Evolutionary conservation across 2,888 invertebrate genomes (phyloP).

Genomic region (Ormyrus rosae): DNA sequence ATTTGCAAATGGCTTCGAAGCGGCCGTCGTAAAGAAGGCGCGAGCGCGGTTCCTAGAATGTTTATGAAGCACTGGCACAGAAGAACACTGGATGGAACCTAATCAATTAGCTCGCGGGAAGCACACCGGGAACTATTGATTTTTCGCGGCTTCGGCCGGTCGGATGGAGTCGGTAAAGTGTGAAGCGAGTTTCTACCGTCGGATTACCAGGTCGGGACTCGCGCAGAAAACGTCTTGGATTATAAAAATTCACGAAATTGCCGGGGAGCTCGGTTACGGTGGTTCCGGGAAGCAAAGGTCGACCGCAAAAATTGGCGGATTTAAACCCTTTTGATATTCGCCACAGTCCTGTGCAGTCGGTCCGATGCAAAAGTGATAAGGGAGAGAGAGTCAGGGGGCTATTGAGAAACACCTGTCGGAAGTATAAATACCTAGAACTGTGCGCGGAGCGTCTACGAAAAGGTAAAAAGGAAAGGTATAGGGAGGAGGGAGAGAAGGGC

Average conservation of each 20-base stretch:
- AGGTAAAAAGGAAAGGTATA: slow-evolving; percentile 4
- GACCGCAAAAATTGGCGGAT: background rate
- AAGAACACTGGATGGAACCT: background rate
- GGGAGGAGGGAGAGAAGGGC: background rate
- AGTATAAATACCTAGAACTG: slow-evolving; percentile 55
- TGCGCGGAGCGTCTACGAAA: slow-evolving; percentile 11
- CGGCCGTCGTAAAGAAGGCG: too few relatives aligned
- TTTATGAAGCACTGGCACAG: background rate
- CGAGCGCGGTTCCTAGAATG: background rate
- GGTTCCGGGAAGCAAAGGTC: background rate
- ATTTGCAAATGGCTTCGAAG: slow-evolving; percentile 3
- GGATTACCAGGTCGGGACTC: slow-evolving; percentile 18
- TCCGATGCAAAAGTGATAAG: slow-evolving; percentile 49
- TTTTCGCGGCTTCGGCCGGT: slow-evolving; percentile 4
- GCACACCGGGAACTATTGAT: slow-evolving; percentile 25
- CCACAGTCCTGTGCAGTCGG: background rate
- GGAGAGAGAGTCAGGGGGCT: background rate
- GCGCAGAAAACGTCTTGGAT: too few relatives aligned
- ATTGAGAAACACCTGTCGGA: slow-evolving; percentile 57
- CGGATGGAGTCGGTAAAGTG: slow-evolving; percentile 11
- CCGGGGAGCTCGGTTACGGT: background rate
- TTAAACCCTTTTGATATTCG: slow-evolving; percentile 20
- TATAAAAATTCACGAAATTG: too few relatives aligned
- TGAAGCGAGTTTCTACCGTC: background rate
- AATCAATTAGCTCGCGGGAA: slow-evolving; percentile 13